Conservation (phyloP, 2,888 invertebrate genomes). For the Galerucella calmariensis region DNA sequence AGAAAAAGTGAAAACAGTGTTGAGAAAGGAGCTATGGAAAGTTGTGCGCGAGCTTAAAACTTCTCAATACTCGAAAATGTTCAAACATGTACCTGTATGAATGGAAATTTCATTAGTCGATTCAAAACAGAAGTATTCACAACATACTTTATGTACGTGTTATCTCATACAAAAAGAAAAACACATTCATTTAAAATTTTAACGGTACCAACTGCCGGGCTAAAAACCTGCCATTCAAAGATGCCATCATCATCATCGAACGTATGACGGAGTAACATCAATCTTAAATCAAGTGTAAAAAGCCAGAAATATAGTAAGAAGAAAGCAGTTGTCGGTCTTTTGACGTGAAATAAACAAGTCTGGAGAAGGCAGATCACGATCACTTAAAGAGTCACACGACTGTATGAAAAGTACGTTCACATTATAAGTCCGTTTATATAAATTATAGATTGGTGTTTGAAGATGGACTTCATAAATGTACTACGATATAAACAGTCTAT, state of each 20-base stretch:
- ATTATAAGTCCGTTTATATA: neutral
- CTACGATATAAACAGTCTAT: too few species aligned
- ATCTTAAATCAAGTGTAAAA: slow-evolving; percentile 33
- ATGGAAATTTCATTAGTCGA: neutral
- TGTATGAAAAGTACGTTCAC: slow-evolving; percentile 6
- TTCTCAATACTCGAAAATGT: neutral
- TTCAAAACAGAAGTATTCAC: neutral
- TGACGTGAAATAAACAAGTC: slow-evolving; percentile 28
- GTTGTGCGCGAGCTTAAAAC: too few species aligned
- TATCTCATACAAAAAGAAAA: slow-evolving; percentile 16
- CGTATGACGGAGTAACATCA: slow-evolving; percentile 35
- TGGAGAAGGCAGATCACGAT: slow-evolving; percentile 28
- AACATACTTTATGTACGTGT: neutral
- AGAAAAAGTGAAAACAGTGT: too few species aligned
- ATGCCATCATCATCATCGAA: slow-evolving; percentile 24
- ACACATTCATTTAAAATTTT: slow-evolving; percentile 21
- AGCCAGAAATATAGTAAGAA: slow-evolving; percentile 33
- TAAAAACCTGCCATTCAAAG: slow-evolving; percentile 29
- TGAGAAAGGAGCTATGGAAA: too few species aligned
- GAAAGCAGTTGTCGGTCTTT: slow-evolving; percentile 33
- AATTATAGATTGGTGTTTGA: neutral
- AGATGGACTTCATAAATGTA: neutral
- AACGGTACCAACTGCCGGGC: slow-evolving; percentile 23
- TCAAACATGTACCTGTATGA: neutral
- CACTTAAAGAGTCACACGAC: slow-evolving; percentile 27